Evolutionary conservation across 1,140 invertebrate genomes (phyloP).

Genomic region (Drosophila sucinea): DNA sequence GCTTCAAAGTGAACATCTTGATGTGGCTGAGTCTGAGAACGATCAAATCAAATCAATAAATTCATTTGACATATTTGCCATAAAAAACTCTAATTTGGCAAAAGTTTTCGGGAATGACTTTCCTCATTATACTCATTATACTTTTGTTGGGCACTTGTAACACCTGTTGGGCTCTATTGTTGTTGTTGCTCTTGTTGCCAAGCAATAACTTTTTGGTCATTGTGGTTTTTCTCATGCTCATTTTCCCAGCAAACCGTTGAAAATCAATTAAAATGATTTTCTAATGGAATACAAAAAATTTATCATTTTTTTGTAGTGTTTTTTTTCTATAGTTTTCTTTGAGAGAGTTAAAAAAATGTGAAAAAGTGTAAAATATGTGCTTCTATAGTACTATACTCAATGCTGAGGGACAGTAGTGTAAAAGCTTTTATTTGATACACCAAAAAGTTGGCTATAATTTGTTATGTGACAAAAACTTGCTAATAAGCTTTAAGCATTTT

Average conservation of each 20-base stretch:
- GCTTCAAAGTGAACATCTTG: too few relatives aligned
- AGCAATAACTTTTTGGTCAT: constrained; percentile 6
- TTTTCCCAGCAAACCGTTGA: neutral
- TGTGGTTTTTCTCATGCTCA: constrained; percentile 6
- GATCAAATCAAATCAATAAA: too few relatives aligned
- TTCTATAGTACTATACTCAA: neutral
- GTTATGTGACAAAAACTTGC: neutral
- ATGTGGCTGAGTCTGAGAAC: too few relatives aligned
- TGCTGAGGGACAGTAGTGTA: neutral
- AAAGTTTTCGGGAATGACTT: constrained; percentile 1
- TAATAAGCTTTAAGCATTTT: neutral
- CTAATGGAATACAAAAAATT: neutral
- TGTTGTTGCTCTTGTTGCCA: neutral
- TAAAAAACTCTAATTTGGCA: neutral
- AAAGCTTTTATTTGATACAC: neutral
- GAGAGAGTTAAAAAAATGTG: too few relatives aligned
- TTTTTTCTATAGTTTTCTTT: too few relatives aligned
- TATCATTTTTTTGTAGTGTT: neutral
- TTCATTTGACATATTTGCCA: too few relatives aligned
- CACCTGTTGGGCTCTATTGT: constrained; percentile 12
- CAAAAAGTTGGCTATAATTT: neutral
- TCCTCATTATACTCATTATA: neutral
- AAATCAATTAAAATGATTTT: neutral
- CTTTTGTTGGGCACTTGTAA: neutral
- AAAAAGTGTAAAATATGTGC: neutral